A percentile compares a stretch with the other conserved stretches of the same genome.
Conservation (phyloP, 2,113 vertebrate species). For the Rhinolophus sinicus region DNA sequence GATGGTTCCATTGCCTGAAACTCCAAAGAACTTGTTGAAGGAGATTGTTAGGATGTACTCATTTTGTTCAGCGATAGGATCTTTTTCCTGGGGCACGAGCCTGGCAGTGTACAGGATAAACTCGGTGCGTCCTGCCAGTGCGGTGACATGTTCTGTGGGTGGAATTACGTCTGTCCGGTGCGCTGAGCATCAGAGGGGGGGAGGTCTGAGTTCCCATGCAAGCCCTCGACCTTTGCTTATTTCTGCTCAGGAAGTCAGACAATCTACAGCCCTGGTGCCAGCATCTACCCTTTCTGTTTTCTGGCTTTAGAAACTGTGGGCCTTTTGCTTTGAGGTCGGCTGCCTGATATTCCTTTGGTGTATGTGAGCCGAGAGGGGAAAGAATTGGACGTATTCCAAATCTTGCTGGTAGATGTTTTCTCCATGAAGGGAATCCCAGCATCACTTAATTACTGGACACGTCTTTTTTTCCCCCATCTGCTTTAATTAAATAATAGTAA, state of each 20-base stretch:
- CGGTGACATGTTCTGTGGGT: neutral
- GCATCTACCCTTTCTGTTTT: neutral
- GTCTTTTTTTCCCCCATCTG: neutral
- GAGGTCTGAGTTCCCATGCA: neutral
- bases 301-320: neutral
- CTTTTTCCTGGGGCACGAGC: neutral
- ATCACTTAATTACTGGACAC: neutral
- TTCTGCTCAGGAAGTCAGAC: conserved; percentile 12
- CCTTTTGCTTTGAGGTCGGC: neutral
- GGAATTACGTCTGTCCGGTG: neutral
- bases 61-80: neutral
- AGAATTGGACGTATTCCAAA: neutral
- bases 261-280: fast-evolving
- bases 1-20: neutral
- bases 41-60: neutral
- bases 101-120: neutral
- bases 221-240: neutral
- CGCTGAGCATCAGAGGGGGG: neutral
- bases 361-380: neutral
- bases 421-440: neutral
- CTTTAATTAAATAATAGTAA: neutral
- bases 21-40: neutral
- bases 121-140: fast-evolving
- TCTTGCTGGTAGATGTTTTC: neutral
- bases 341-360: neutral